phyloP scores from a whole-genome alignment of 2,888 invertebrate genomes.

The Ennomos quercinarius region DNA sequence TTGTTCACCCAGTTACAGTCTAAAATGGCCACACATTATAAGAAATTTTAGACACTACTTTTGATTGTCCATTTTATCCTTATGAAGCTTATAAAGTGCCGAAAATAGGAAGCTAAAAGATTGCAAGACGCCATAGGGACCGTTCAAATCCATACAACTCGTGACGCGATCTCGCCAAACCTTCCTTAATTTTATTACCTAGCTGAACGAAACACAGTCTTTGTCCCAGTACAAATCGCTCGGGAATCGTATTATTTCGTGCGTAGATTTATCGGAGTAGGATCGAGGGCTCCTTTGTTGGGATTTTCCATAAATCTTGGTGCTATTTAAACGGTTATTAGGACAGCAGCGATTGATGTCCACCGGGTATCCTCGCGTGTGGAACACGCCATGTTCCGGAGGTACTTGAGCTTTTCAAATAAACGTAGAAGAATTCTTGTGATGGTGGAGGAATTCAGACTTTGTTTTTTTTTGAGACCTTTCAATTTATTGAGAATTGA shows the following conservation, averaged over 20 bases:
- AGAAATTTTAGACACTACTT: not conserved
- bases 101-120: slow-evolving; percentile 23
- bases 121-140: slow-evolving; percentile 28
- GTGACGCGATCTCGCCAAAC: slow-evolving; percentile 33
- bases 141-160: slow-evolving; percentile 28
- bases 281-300: slow-evolving; percentile 78
- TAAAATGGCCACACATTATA: too few species aligned
- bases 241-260: slow-evolving; percentile 80
- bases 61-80: slow-evolving; percentile 10
- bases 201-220: slow-evolving; percentile 71
- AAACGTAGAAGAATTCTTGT: slow-evolving; percentile 8
- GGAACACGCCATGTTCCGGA: slow-evolving; percentile 52
- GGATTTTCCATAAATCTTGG: slow-evolving; percentile 80
- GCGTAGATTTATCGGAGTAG: slow-evolving; percentile 80
- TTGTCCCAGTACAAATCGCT: slow-evolving; percentile 78
- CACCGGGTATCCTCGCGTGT: slow-evolving; percentile 58
- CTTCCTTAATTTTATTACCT: slow-evolving; percentile 67
- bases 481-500: too few species aligned
- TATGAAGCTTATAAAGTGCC: slow-evolving; percentile 26
- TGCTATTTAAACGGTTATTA: slow-evolving; percentile 82
- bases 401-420: slow-evolving; percentile 28
- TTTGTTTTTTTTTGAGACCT: too few species aligned
- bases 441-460: not conserved
- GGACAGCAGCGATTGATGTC: slow-evolving; percentile 77
- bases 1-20: too few species aligned